Base-by-base conservation (phyloP, 1,140 invertebrate genomes). In the Ceratitis capitata region DNA sequence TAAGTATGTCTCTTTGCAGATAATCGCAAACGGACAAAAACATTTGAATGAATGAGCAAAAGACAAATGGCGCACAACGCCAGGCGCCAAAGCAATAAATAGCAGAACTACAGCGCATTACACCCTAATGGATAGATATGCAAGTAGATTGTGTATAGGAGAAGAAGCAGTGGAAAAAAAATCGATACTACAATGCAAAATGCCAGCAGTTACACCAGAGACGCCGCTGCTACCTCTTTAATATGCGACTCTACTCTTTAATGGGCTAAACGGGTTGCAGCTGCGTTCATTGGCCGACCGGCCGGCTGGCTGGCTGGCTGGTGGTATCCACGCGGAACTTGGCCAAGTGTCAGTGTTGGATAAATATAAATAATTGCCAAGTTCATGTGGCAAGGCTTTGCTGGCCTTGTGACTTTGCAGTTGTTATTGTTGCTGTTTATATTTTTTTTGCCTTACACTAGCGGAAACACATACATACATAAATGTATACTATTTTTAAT, bases 301-400 rank as follows among this genome's bases (percentile, higher is more conserved):
- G 64, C 64, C 32, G 14, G 29, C 58, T 4, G 16, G 16, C 58
- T n/a, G 19, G 3, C 23, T 29, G 56, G 0, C n/a, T 32, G 10
- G 56, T 61, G 6, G n/a, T n/a, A n/a, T n/a, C n/a, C n/a, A n/a
- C n/a, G 56, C n/a, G n/a, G 19, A 74, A 74, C 64, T 74, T 74
- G n/a, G n/a, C n/a, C n/a, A 74, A 74, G 64, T 74, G 64, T 14
- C 64, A 45, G 64, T 0, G 16, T 12, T 42, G 64, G 19, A 19
- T 23, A 74, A 53, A 74, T 42, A 42, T 42, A 45, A 42, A 74
- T 74, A 42, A 42, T n/a, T 45, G 10, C 0, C 64, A 74, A 74
- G 64, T 74, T 74, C 64, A 74, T 74, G 64, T 74, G 64, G 64
- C 64, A 74, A 74, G 64, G 64, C 9, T 74, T 4, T n/a, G n/a